Base-by-base conservation (phyloP, 2,113 vertebrate species). In the Eolophus roseicapilla region DNA sequence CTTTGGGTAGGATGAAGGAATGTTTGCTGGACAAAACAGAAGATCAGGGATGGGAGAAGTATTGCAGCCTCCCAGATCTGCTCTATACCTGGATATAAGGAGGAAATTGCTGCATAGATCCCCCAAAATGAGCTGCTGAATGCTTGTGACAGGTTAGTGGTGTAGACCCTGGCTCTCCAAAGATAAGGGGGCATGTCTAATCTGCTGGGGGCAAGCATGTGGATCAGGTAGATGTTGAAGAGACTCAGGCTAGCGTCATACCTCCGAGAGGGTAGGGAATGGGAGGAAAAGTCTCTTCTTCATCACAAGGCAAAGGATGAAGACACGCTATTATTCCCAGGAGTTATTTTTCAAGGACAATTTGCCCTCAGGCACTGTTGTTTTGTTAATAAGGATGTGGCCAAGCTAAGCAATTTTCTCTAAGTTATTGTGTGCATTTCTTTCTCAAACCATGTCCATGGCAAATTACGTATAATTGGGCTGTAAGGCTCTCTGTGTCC, bases 341-440 rank as follows among this genome's bases (percentile, higher is more conserved):
- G 69, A 78, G 82, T 81, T 92, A 62, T 71, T 95, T 93, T 96
- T 81, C 95, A 95, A 93, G 92, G 91, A 83, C 91, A 91, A 69
- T 88, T 94, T 96, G 57, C 57, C 86, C 62, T 92, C 52, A 62
- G 85, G 86, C 69, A 44, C 69, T 87, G 69, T 24, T 90, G 60
- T 92, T 90, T 95, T 90, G 65, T 88, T 97, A 94, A 95, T 90
- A 92, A 90, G 74, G 86, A 94, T 82, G 80, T 13, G 19, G 86
- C 91, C 93, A 95, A 96, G 90, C 88, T 93, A 94, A 94, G 90
- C 90, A 97, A 82, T 96, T 95, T 97, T 95, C 93, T 92, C 90
- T 41, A 85, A 96, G 85, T 89, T 81, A 80, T 89, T 89, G 70
- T 88, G 70, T 91, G 86, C 71, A 75, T 85, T 91, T 91, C 92